phyloP scores from a whole-genome alignment of 2,113 vertebrate genomes.

The Tricholaema leucomelas region DNA sequence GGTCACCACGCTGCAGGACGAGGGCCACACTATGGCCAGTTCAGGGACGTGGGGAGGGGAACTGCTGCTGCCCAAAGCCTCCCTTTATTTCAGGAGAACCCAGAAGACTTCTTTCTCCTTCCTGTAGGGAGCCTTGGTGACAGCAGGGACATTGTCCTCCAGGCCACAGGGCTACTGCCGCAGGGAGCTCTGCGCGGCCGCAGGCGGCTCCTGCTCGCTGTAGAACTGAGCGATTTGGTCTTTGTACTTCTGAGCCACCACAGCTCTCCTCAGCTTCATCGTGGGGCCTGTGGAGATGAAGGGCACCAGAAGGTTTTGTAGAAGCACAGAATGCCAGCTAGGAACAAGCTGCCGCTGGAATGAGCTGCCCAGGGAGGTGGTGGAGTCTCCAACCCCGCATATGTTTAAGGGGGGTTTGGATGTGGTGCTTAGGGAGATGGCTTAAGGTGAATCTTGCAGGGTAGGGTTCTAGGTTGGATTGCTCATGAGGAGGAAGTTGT shows the following conservation, averaged over 20 bases:
- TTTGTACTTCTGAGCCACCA: conserved; percentile 84
- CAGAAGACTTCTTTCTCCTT: neutral
- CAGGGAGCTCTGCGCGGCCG: conserved; percentile 28
- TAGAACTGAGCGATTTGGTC: conserved; percentile 85
- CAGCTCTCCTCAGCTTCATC: conserved; percentile 85
- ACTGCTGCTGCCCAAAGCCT: neutral
- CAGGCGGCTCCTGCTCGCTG: conserved; percentile 58
- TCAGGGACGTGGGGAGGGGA: neutral
- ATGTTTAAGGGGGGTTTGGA: too few relatives aligned
- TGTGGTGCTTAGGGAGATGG: too few relatives aligned
- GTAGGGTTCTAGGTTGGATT: too few relatives aligned
- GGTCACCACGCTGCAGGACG: neutral
- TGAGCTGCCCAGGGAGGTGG: too few relatives aligned
- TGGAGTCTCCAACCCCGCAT: too few relatives aligned
- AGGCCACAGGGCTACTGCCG: conserved; percentile 7
- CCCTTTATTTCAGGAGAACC: neutral
- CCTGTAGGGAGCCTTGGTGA: neutral
- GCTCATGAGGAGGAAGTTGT: too few relatives aligned
- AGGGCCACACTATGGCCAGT: neutral
- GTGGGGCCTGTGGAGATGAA: conserved; percentile 81
- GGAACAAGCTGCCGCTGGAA: too few relatives aligned
- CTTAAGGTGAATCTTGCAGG: too few relatives aligned
- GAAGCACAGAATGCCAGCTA: too few relatives aligned
- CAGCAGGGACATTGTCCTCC: neutral
- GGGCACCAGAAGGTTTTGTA: rapidly evolving